Evolutionary conservation across 2,888 invertebrate genomes (phyloP), one percentile per base, ranked within the genome.

Genomic region (Elysia crispata): DNA sequence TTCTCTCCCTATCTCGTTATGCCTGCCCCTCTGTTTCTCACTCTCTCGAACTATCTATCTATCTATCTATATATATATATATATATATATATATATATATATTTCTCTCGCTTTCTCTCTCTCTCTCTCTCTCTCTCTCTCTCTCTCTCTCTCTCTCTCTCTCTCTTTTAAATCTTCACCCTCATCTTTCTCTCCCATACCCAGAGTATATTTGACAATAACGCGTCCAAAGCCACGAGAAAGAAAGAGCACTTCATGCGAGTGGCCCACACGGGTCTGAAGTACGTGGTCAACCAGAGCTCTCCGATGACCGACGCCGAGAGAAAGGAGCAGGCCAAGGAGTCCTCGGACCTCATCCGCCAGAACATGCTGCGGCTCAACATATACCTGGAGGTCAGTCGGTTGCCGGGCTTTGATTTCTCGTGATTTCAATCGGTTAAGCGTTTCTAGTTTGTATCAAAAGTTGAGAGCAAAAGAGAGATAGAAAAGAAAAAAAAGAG

Each of bases 321-420:
- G 41, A 41, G 41, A 41, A 85, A 83, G 57, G 83, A 83, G 50
- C 81, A 77, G 69, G 81, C 82, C 15, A 79, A 86, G 54, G 80
- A 87, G 33, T 87, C 88, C 3, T 88, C 90, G 13, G 86, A 85
- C 60, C 79, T 88, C 25, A 89, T 90, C 41, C 86, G 89, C 28
- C 89, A 90, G 85, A 90, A 90, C 79, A 84, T 90, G 25, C 82
- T 90, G 8, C 84, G 90, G 30, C 80, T 90, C 3, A 90, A 90
- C 80, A 86, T 90, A 11, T 90, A 90, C 79, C 81, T 90, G 49
- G 89, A 90, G 80, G 80, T 80, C n/a, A 20, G 80, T n/a, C 0
- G 8, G 30, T 41, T 11, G 41, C 41, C 41, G n/a, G n/a, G n/a
- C n/a, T n/a, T 13, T 54, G 13, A 54, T 54, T 15, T 15, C 18